Conservation (phyloP, 2,113 vertebrate genomes). For the Scolopax mira region DNA sequence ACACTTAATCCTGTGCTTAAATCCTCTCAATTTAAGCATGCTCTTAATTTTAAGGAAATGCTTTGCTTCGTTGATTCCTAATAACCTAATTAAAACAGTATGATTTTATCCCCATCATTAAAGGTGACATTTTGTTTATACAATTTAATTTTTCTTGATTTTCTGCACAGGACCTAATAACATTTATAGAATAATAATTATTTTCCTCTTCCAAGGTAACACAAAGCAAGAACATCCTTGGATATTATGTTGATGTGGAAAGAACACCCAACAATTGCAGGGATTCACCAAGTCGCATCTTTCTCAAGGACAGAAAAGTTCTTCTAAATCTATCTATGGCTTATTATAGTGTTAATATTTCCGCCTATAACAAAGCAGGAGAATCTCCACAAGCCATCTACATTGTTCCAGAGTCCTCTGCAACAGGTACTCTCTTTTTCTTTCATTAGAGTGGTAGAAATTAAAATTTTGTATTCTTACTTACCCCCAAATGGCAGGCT, state of each 20-base stretch:
- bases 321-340: constrained; percentile 57
- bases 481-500: neutral
- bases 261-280: constrained; percentile 48
- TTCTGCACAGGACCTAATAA: neutral
- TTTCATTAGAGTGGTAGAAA: neutral
- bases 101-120: neutral
- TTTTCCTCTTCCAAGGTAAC: constrained; percentile 4
- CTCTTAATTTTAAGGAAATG: neutral
- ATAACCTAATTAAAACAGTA: neutral
- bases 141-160: neutral
- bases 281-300: neutral
- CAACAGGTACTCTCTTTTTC: neutral
- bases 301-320: neutral
- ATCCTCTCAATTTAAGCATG: neutral
- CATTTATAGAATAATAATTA: neutral
- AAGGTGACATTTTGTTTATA: neutral
- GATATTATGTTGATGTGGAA: constrained; percentile 22
- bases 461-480: neutral
- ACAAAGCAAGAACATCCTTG: constrained; percentile 13
- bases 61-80: neutral
- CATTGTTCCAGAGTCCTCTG: neutral
- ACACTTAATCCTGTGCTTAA: neutral
- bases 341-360: constrained; percentile 36
- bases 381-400: constrained; percentile 39
- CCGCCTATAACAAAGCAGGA: constrained; percentile 56